phyloP scores from a whole-genome alignment of 2,888 invertebrate species.

The Melanostoma scalare region DNA sequence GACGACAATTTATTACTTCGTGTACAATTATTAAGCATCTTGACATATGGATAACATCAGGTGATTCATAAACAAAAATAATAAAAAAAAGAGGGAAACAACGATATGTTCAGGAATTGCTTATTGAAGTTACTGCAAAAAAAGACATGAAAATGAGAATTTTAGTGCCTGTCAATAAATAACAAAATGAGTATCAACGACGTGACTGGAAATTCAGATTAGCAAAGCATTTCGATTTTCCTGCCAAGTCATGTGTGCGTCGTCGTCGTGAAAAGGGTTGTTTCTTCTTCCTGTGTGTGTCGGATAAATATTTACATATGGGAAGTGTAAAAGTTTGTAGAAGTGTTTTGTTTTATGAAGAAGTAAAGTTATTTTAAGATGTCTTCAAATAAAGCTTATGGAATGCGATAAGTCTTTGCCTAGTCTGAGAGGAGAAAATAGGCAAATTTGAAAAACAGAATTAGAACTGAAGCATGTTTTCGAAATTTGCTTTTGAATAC shows the following conservation, averaged over 20 bases:
- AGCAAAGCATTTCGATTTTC: background rate
- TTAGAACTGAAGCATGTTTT: too few relatives aligned
- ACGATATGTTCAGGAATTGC: slow-evolving; percentile 7
- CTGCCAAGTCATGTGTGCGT: background rate
- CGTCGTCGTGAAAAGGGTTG: background rate
- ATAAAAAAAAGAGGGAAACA: background rate
- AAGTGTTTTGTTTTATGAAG: too few relatives aligned
- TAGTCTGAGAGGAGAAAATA: too few relatives aligned
- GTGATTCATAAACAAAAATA: slow-evolving; percentile 6
- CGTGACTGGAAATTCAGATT: slow-evolving; percentile 20
- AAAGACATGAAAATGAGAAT: slow-evolving; percentile 1
- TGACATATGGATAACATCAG: background rate
- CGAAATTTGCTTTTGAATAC: too few relatives aligned
- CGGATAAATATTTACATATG: too few relatives aligned
- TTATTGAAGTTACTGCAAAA: slow-evolving; percentile 9
- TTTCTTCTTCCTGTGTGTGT: background rate
- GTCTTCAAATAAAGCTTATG: too few relatives aligned
- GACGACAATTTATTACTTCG: slow-evolving; percentile 7
- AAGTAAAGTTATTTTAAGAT: too few relatives aligned
- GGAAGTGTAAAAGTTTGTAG: too few relatives aligned
- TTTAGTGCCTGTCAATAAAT: slow-evolving; percentile 4
- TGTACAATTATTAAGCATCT: background rate
- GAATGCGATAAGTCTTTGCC: too few relatives aligned
- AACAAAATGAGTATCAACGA: slow-evolving; percentile 14
- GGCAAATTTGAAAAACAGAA: too few relatives aligned